phyloP scores from a whole-genome alignment of 64 coral and sea anemone species.

The Montipora capricornis region DNA sequence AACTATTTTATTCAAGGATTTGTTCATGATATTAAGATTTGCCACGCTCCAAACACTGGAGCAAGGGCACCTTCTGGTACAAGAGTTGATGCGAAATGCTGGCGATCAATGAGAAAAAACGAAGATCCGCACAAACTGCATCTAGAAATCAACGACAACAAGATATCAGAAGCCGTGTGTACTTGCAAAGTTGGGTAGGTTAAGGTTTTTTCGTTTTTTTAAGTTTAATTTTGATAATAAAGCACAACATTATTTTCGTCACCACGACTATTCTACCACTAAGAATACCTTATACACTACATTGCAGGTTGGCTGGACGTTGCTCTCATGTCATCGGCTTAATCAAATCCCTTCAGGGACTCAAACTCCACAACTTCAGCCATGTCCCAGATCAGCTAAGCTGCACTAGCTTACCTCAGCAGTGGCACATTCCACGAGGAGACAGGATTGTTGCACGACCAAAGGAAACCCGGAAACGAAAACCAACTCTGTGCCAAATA shows the following conservation, averaged over 20 bases:
- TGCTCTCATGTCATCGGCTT: slow-evolving; percentile 45
- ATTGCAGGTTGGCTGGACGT: slow-evolving; percentile 3
- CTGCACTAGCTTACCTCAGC: slow-evolving; percentile 51
- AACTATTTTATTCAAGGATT: slow-evolving; percentile 32
- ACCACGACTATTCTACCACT: no score
- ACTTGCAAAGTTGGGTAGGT: background rate
- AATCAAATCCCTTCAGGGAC: slow-evolving; percentile 53
- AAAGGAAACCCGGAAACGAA: slow-evolving; percentile 39
- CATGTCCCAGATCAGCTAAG: slow-evolving; percentile 43
- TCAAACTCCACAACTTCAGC: slow-evolving; percentile 40
- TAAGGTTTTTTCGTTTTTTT: no score
- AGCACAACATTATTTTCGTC: no score
- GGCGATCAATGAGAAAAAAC: slow-evolving; percentile 9
- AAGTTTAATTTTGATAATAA: no score
- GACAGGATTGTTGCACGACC: slow-evolving; percentile 43
- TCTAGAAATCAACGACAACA: background rate
- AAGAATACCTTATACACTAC: no score
- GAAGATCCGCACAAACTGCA: slow-evolving; percentile 12
- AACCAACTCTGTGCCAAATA: slow-evolving; percentile 45
- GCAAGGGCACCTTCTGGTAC: no score
- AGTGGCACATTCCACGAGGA: slow-evolving; percentile 51
- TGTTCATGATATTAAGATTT: slow-evolving; percentile 31
- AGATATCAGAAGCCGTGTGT: background rate
- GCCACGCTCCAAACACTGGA: background rate
- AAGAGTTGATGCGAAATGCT: slow-evolving; percentile 22